Conservation (phyloP, 1,140 invertebrate species). For the Macrosteles quadrilineatus region DNA sequence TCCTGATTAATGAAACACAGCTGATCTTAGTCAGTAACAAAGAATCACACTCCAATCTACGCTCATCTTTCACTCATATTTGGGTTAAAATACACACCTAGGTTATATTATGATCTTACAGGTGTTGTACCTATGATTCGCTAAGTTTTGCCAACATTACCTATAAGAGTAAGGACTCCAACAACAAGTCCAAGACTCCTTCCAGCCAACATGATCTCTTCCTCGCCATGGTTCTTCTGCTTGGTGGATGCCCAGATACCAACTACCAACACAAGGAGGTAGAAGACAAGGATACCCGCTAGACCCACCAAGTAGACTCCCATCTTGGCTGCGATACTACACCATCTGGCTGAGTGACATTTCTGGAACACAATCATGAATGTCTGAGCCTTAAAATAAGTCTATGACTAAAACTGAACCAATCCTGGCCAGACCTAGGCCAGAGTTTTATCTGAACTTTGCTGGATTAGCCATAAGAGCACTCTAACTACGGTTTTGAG, state of each 20-base stretch:
- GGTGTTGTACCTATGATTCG: too few relatives aligned
- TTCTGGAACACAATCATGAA: neutral
- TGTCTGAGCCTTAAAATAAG: neutral
- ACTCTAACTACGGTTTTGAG: too few relatives aligned
- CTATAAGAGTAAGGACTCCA: constrained; percentile 77
- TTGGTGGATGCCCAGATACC: constrained; percentile 74
- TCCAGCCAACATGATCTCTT: constrained; percentile 77
- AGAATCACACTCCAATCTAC: too few relatives aligned
- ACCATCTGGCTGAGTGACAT: neutral
- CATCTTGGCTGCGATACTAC: constrained; percentile 42
- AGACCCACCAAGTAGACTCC: constrained; percentile 61
- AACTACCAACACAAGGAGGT: constrained; percentile 65
- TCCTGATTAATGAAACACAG: too few relatives aligned
- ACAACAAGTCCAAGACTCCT: constrained; percentile 74
- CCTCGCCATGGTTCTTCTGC: constrained; percentile 57
- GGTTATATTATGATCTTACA: too few relatives aligned
- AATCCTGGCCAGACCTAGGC: neutral
- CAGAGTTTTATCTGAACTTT: too few relatives aligned
- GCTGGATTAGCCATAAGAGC: too few relatives aligned
- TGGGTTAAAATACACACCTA: too few relatives aligned
- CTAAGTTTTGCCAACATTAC: too few relatives aligned
- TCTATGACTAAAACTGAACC: neutral
- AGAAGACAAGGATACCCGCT: constrained; percentile 69
- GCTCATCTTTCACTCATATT: too few relatives aligned
- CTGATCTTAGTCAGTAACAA: too few relatives aligned